Evolutionary conservation across 2,113 vertebrate genomes (phyloP).

Genomic region (Delphinus delphis): DNA sequence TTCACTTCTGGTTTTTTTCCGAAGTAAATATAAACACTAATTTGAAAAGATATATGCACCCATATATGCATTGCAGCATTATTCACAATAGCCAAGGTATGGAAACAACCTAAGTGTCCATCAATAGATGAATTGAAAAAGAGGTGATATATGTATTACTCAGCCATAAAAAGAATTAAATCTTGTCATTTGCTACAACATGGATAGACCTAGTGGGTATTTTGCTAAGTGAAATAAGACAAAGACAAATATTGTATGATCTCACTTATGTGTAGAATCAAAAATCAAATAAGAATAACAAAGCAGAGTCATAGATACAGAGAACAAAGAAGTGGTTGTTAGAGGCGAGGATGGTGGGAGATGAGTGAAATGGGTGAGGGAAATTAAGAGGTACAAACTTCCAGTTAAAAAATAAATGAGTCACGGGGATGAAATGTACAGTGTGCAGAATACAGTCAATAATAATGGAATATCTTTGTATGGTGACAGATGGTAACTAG

Average conservation of each 20-base stretch:
- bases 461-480: neutral
- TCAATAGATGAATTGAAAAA: too few species aligned
- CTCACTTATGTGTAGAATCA: neutral
- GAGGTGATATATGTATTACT: too few species aligned
- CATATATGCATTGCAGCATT: too few species aligned
- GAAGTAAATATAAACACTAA: too few species aligned
- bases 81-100: too few species aligned
- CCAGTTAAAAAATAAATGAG: neutral
- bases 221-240: neutral
- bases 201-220: neutral
- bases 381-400: neutral
- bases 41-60: too few species aligned
- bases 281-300: neutral
- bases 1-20: too few species aligned
- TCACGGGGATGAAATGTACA: neutral
- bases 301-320: neutral
- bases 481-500: neutral
- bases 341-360: neutral
- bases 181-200: neutral
- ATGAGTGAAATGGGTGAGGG: neutral
- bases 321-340: neutral
- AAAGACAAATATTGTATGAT: neutral
- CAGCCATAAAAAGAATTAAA: neutral
- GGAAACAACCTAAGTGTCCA: too few species aligned
- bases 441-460: neutral